phyloP scores from a whole-genome alignment of 2,888 invertebrate species.

The Phymatocera aterrima region DNA sequence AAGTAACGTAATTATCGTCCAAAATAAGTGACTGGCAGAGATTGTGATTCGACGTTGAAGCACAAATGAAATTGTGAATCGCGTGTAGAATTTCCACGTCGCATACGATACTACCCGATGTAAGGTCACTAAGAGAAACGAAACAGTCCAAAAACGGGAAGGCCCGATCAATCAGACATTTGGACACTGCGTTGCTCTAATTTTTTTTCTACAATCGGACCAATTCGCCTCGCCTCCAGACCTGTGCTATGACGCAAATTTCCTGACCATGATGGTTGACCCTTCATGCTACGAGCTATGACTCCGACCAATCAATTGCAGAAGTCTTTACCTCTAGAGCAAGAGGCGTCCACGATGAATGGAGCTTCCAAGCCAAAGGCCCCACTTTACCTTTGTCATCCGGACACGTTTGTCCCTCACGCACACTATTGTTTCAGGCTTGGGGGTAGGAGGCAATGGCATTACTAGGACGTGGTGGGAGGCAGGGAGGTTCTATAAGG shows the following conservation, averaged over 20 bases:
- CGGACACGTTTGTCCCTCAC: background rate
- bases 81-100: constrained; percentile 6
- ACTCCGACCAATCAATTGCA: background rate
- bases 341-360: background rate
- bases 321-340: constrained; percentile 43
- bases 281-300: background rate
- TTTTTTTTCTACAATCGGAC: constrained; percentile 35
- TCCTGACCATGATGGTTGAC: background rate
- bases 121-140: constrained; percentile 18
- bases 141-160: constrained; percentile 49
- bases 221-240: constrained; percentile 8
- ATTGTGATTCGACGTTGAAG: background rate
- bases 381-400: background rate
- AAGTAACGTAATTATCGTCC: constrained; percentile 3
- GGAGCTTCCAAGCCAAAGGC: constrained; percentile 17
- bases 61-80: background rate
- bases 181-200: constrained; percentile 45
- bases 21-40: background rate
- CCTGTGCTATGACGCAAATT: background rate
- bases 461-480: constrained; percentile 57
- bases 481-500: constrained; percentile 62
- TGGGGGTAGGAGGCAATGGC: constrained; percentile 57
- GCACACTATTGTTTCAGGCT: constrained; percentile 11
- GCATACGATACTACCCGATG: background rate
- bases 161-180: constrained; percentile 51